phyloP scores from a whole-genome alignment of 2,113 vertebrate species.

The Strix uralensis region DNA sequence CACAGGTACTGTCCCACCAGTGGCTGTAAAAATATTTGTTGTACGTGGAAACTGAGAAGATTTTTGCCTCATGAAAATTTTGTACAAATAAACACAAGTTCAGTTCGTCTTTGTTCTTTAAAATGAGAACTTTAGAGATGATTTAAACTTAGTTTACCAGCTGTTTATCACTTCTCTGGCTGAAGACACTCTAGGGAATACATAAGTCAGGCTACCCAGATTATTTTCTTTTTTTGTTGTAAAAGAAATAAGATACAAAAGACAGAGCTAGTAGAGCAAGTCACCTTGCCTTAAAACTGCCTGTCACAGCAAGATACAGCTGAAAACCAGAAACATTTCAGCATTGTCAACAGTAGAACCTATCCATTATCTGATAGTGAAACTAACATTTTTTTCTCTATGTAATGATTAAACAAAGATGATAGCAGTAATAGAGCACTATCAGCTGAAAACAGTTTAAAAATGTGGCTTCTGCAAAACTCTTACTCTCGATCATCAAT shows the following conservation, averaged over 20 bases:
- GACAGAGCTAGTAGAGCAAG: neutral
- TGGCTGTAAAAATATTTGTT: neutral
- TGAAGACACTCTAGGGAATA: neutral
- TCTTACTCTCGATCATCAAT: neutral
- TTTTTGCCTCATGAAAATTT: neutral
- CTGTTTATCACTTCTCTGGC: neutral
- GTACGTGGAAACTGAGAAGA: neutral
- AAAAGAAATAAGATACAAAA: neutral
- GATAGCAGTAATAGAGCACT: neutral
- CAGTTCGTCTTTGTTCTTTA: neutral
- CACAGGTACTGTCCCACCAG: neutral
- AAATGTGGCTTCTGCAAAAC: neutral
- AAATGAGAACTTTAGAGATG: neutral
- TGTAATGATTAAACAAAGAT: constrained; percentile 28
- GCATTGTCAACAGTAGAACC: neutral
- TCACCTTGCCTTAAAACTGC: constrained; percentile 4
- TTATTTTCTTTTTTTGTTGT: neutral
- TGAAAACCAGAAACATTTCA: neutral
- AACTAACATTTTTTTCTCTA: neutral
- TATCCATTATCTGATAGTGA: neutral
- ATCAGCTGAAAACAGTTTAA: neutral
- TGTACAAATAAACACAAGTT: neutral
- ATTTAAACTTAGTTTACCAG: neutral
- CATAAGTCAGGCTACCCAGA: neutral
- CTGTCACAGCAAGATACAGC: neutral